Evolutionary conservation across 2,113 vertebrate species (phyloP), one percentile per base, ranked within the genome.

Genomic region (Salvator merianae): DNA sequence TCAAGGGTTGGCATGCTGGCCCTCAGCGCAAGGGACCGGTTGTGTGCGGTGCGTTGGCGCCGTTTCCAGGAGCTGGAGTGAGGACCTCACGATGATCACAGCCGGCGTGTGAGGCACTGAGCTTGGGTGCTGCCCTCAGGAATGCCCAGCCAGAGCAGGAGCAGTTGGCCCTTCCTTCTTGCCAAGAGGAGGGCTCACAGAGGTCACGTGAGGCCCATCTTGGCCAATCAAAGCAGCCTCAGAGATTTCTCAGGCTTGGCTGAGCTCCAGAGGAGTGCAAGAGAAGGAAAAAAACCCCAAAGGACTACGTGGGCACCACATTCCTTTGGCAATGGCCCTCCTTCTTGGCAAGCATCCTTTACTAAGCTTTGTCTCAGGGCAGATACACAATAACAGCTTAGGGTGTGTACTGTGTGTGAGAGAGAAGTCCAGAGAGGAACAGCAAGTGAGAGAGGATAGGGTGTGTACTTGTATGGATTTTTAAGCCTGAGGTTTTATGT

Each of bases 1-100:
- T 86, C 87, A 0, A 79, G 89, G 89, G 95, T 81, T 0, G 83
- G 55, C 90, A 95, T 91, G 86, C 13, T 62, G 80, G 28, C 38
- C 30, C 20, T 36, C 13, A 3, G 9, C 20, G 0, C 0, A 22
- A 34, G 13, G 50, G 40, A 16, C 2, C n/a, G 3, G 30, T n/a
- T 1, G 9, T 22, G 8, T 59, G 14, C 20, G 16, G 16, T 26
- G 28, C 28, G 10, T 32, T 20, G 59, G 84, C 8, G 32, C 16
- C 13, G 50, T 5, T 20, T 53, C 4, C 22, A 5, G 13, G 26
- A 4, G 0, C 18, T 9, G 43, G 43, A 47, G 43, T 47, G 43
- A 9, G 43, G 43, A 47, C 10, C 43, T 47, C 43, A 47, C 43
- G 43, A 47, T 9, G 55, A 59, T 59, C 55, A 16, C 55, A 20